Conservation (phyloP, 2,113 vertebrate species). For the Formicarius rufipectus region DNA sequence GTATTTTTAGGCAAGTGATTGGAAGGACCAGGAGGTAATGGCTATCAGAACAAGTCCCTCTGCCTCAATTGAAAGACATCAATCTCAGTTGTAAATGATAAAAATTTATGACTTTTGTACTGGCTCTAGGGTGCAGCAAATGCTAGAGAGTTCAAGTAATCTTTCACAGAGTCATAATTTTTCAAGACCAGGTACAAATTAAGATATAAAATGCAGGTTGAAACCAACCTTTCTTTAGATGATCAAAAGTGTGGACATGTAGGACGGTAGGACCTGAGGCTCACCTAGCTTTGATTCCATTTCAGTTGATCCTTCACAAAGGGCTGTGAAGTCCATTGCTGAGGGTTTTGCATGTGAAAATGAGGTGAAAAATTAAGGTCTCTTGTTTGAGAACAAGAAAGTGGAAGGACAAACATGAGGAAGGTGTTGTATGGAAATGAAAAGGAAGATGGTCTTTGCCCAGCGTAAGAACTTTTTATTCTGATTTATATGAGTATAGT, state of each 20-base stretch:
- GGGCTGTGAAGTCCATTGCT: not conserved
- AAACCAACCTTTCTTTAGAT: not conserved
- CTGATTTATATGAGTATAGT: not conserved
- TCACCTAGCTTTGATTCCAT: not conserved
- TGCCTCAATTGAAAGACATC: not conserved
- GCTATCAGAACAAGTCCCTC: not conserved
- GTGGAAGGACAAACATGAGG: not conserved
- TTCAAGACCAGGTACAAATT: not conserved
- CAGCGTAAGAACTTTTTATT: not conserved
- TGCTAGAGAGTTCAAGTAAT: not conserved
- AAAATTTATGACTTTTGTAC: constrained; percentile 10
- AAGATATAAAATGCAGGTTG: not conserved
- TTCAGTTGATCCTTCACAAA: not conserved
- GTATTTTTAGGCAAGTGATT: not conserved
- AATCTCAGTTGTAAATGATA: not conserved
- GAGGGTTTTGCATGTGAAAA: not conserved
- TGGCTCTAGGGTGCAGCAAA: not conserved
- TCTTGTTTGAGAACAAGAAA: not conserved
- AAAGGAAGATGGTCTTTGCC: not conserved
- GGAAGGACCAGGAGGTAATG: not conserved
- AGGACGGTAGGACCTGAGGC: not conserved
- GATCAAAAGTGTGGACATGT: not conserved
- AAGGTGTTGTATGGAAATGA: not conserved
- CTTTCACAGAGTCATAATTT: not conserved
- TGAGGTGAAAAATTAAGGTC: not conserved